Conservation (phyloP, 1,140 invertebrate species). For the Micrasema longulum region DNA sequence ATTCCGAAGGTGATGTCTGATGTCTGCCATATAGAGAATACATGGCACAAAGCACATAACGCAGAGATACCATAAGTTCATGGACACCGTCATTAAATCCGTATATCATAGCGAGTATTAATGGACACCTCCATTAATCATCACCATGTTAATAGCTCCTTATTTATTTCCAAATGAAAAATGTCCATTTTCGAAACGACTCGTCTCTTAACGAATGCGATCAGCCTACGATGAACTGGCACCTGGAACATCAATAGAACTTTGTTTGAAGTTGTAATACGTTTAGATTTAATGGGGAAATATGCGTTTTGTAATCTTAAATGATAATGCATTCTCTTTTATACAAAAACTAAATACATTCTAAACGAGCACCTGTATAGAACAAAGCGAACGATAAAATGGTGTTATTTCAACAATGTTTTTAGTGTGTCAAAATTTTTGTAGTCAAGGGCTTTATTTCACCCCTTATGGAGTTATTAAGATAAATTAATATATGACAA, state of each 20-base stretch:
- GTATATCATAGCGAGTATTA: conserved; percentile 38
- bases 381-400: too few species aligned
- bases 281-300: conserved; percentile 7
- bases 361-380: too few species aligned
- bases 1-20: conserved; percentile 23
- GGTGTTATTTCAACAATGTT: too few species aligned
- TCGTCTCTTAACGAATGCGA: conserved; percentile 29
- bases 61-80: conserved; percentile 26
- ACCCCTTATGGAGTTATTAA: too few species aligned
- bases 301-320: neutral
- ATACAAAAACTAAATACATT: too few species aligned
- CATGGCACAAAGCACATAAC: neutral
- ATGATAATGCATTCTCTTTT: neutral
- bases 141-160: conserved; percentile 30
- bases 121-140: conserved; percentile 27
- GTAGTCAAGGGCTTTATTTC: too few species aligned
- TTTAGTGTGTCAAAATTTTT: too few species aligned
- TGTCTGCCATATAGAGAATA: too few species aligned
- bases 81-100: conserved; percentile 24
- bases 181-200: conserved; percentile 36
- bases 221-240: neutral
- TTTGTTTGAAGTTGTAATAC: conserved; percentile 32
- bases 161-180: conserved; percentile 41
- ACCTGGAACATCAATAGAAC: neutral
- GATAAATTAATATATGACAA: too few species aligned